phyloP scores from a whole-genome alignment of 2,888 invertebrate species.

The Julus scanicus region DNA sequence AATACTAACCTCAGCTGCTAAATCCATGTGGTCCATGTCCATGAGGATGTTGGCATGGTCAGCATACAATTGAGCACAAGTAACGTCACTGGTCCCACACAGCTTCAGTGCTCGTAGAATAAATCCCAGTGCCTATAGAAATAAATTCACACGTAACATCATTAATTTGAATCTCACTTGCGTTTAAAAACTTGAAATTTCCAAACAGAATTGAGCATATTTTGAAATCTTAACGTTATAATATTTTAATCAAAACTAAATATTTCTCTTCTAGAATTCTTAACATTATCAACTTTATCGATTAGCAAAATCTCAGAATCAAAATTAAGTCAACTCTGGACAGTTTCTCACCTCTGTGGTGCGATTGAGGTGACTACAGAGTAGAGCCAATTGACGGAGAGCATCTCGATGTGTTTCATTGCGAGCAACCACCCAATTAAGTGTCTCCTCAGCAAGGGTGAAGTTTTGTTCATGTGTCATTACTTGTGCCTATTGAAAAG shows the following conservation, averaged over 20 bases:
- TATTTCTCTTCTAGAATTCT: no score
- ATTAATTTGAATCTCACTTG: not conserved
- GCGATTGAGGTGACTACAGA: conserved; percentile 60
- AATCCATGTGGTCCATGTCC: conserved; percentile 61
- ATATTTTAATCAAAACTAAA: conserved; percentile 59
- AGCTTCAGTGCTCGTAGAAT: conserved; percentile 60
- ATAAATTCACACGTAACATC: not conserved
- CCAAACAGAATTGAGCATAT: conserved; percentile 51
- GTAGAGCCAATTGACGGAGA: conserved; percentile 60
- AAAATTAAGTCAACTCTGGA: not conserved
- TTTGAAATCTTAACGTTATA: conserved; percentile 60
- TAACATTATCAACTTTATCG: no score
- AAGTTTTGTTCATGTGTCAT: conserved; percentile 60
- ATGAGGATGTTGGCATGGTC: conserved; percentile 61
- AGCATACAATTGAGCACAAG: conserved; percentile 61
- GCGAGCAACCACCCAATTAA: conserved; percentile 58
- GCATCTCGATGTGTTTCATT: conserved; percentile 60
- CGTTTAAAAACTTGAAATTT: no score
- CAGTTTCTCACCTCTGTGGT: conserved; percentile 60
- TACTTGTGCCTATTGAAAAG: conserved; percentile 60
- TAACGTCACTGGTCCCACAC: conserved; percentile 58
- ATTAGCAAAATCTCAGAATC: no score
- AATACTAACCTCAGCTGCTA: conserved; percentile 60
- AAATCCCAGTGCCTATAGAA: conserved; percentile 60
- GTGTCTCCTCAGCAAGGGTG: conserved; percentile 59